Base-by-base conservation (phyloP, 1,140 invertebrate genomes). In the Saccostrea cuccullata region DNA sequence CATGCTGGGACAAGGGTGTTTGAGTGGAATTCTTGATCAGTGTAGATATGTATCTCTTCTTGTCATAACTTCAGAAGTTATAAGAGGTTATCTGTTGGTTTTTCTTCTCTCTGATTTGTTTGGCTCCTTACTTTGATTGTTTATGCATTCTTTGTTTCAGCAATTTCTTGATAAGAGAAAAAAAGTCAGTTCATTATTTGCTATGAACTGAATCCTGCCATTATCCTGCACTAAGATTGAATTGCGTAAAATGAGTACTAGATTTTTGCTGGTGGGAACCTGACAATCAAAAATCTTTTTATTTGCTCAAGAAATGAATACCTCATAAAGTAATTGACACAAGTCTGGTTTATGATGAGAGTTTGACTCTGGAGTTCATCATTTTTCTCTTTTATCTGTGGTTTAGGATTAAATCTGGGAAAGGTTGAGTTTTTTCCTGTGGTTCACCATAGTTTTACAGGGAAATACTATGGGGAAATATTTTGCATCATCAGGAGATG, bases 1-100 rank as follows among this genome's bases (percentile, higher is more conserved):
- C 70, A 73, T 73, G 70, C 70, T 73, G 70, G 70, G 70, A 30
- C 23, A 36, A 36, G 70, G 70, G 70, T 73, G 70, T 73, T 73
- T 36, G 70, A 36, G 30, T 11, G 11, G 70, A 36, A 73, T 73
- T 73, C 70, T 30, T 73, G 70, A 73, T 73, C 23, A 73, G 70
- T 3, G 13, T 26, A 15, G 23, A 73, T 73, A 8, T 36, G 30
- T 30, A 73, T 73, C 58, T 64, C 70, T 36, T 73, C 26, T 73
- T 30, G 23, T 73, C 70, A 30, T 73, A 12, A 30, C 70, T 26
- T 17, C 3, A 30, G 23, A 26, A 73, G 70, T 26, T 9, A 36
- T 36, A 11, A 30, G 70, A 2, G 70, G 26, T 26, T 64, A 64
- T 64, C 58, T 64, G 1, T 64, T 64, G 13, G 17, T 64, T 64